Percentiles rank a stretch among this genome's conserved stretches.
These are phyloP conservation scores for Nanorana parkeri DNA, from an alignment of 2,113 vertebrate species.

Conservation along the genomic window DNA sequence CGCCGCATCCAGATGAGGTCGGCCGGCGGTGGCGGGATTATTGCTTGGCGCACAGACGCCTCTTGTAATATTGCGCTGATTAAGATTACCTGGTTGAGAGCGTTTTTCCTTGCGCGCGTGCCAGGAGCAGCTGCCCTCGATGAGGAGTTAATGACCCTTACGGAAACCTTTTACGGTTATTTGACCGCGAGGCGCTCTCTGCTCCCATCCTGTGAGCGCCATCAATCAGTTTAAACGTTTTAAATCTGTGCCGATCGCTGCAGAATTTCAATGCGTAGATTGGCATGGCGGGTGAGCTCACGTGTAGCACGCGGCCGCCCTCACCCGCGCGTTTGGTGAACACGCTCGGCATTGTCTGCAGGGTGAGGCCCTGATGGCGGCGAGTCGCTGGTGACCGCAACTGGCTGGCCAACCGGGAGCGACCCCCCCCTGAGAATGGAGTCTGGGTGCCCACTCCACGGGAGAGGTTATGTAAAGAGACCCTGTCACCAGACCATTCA, in stretches of 20 bases:
- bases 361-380: too few relatives aligned
- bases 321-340: too few relatives aligned
- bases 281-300: conserved; percentile 63
- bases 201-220: conserved; percentile 72
- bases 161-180: conserved; percentile 72
- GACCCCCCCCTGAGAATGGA: too few relatives aligned
- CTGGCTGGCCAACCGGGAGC: too few relatives aligned
- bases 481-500: too few relatives aligned
- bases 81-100: conserved; percentile 70
- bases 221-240: conserved; percentile 73
- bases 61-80: background rate
- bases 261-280: conserved; percentile 70
- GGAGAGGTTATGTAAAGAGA: too few relatives aligned
- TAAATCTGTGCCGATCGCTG: conserved; percentile 71
- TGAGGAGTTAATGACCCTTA: conserved; percentile 73
- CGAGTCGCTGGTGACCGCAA: too few relatives aligned
- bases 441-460: too few relatives aligned
- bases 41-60: background rate
- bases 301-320: conserved; percentile 57
- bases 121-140: conserved; percentile 63
- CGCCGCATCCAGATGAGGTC: background rate
- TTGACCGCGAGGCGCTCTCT: conserved; percentile 72
- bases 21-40: background rate
- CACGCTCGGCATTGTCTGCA: too few relatives aligned
- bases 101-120: conserved; percentile 65